Conservation (phyloP, 2,113 vertebrate genomes). For the Sebastes schlegelii region DNA sequence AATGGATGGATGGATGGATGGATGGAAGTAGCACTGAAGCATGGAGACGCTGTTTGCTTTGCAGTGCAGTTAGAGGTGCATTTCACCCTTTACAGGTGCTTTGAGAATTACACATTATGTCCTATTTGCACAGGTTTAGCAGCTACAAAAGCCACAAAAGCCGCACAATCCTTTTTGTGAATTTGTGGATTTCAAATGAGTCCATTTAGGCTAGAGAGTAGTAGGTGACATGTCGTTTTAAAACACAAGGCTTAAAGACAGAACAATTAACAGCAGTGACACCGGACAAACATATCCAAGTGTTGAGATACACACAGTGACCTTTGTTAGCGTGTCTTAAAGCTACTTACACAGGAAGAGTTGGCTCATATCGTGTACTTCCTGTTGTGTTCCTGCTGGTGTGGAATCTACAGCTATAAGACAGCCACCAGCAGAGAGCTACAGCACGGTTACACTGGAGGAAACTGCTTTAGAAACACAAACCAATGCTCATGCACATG, state of each 20-base stretch:
- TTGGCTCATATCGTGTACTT: background rate
- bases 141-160: too few relatives aligned
- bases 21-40: too few relatives aligned
- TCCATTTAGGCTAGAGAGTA: background rate
- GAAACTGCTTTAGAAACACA: background rate
- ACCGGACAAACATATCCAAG: background rate
- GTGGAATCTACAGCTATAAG: background rate
- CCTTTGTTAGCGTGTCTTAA: background rate
- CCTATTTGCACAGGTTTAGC: too few relatives aligned
- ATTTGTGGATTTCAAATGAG: background rate
- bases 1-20: too few relatives aligned
- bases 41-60: too few relatives aligned
- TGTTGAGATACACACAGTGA: background rate
- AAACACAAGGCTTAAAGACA: background rate
- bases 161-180: background rate
- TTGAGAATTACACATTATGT: too few relatives aligned
- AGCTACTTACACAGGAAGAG: background rate
- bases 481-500: background rate
- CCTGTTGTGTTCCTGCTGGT: background rate
- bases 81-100: too few relatives aligned
- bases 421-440: background rate
- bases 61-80: too few relatives aligned
- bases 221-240: too few relatives aligned
- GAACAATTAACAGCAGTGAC: background rate
- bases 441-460: background rate